Conservation (phyloP, 2,888 invertebrate genomes). For the Andrena marginata region DNA sequence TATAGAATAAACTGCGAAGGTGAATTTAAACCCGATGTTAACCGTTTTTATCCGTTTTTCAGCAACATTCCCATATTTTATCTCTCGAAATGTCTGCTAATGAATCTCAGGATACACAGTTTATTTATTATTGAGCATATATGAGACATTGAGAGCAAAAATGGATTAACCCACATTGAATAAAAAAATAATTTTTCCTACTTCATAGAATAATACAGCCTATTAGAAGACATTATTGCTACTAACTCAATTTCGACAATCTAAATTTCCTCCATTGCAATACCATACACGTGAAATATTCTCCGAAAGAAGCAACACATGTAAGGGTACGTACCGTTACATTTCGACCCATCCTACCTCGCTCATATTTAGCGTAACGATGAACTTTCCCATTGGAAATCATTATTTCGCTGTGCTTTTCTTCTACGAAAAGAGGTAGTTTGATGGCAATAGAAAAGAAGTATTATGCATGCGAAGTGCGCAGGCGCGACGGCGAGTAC, state of each 20-base stretch:
- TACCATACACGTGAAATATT: no score
- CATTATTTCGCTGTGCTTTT: not conserved
- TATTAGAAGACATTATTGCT: no score
- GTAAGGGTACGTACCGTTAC: no score
- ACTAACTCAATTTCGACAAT: no score
- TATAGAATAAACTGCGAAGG: not conserved
- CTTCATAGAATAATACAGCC: no score
- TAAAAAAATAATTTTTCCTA: no score
- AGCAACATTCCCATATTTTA: no score
- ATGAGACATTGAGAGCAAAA: no score
- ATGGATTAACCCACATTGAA: no score
- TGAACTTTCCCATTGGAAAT: not conserved
- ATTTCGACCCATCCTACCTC: not conserved
- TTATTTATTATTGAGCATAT: not conserved
- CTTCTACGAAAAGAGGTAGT: not conserved
- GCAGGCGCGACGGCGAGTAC: conserved; percentile 29
- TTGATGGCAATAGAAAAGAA: not conserved
- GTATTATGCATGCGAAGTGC: not conserved
- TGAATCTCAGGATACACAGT: not conserved
- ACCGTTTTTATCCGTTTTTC: not conserved
- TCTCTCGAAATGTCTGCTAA: not conserved
- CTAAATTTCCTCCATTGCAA: not conserved
- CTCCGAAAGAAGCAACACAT: no score
- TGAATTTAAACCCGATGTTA: not conserved
- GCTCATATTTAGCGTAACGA: not conserved